Evolutionary conservation across 2,797 vertebrate genomes (phyloP), one percentile per base, ranked within the genome.

Genomic region (Thalassophryne amazonica): DNA sequence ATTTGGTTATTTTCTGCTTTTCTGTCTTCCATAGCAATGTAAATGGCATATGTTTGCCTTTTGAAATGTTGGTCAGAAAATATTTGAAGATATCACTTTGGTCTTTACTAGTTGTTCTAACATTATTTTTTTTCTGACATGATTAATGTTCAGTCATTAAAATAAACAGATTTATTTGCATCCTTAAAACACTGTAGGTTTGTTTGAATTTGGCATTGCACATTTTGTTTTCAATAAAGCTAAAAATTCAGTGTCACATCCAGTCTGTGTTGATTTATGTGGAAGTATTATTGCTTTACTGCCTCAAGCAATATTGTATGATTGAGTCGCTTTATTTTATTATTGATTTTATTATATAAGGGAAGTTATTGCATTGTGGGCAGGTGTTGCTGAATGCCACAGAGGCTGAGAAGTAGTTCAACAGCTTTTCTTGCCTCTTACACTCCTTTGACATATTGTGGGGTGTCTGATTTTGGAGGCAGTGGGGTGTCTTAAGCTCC

Each of bases 331-430:
- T 31, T 36, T 4, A 60, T 64, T 39, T 57, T 35, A 39, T 51
- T 46, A 36, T 56, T 40, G 38, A 45, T 53, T 52, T 41, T n/a
- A 54, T 45, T 59, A 29, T 37, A 15, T 54, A 38, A 60, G 9
- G 6, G 10, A 15, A 49, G 30, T 18, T 57, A 17, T 58, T 49
- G 28, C 21, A 37, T 15, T 21, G 19, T 41, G 30, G 28, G 25
- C 47, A 53, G 27, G 43, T 61, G 42, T 29, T 53, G 13, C 29
- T 30, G 17, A 19, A 23, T 10, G 2, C 23, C 19, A 33, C 23
- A 7, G 30, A 13, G 1, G 30, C 12, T n/a, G 13, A 19, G 15
- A 47, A n/a, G 19, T 17, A 19, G 15, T 45, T 29, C 7, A 50
- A 16, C 11, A 4, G 24, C 49, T 45, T 21, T 20, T 51, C 19